These are phyloP conservation scores for Gymnorhina tibicen DNA, from an alignment of 2,113 vertebrate genomes.

Conservation along the genomic window DNA sequence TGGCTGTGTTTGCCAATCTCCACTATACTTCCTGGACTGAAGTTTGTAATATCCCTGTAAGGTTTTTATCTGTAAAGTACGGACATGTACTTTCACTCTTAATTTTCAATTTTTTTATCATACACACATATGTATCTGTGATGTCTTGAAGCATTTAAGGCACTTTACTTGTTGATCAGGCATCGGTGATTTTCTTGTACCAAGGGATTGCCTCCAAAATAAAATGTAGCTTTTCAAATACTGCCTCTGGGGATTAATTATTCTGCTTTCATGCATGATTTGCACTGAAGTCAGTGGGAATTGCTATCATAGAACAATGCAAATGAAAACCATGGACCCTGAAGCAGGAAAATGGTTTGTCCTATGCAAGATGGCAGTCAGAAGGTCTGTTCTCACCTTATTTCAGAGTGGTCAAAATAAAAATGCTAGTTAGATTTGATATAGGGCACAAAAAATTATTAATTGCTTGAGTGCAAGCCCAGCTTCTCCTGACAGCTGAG, in stretches of 20 bases:
- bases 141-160: background rate
- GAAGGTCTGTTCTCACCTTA: background rate
- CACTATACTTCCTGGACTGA: background rate
- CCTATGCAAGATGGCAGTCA: background rate
- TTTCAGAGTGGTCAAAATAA: background rate
- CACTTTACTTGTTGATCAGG: background rate
- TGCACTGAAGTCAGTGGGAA: background rate
- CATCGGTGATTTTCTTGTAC: background rate
- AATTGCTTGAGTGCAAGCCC: background rate
- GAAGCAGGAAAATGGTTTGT: background rate
- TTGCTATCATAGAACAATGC: background rate
- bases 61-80: background rate
- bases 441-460: background rate
- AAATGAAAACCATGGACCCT: background rate
- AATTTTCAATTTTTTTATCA: background rate
- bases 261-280: slow-evolving; percentile 1
- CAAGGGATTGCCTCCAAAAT: background rate
- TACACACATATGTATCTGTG: background rate
- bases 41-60: background rate
- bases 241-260: background rate
- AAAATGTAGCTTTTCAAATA: background rate
- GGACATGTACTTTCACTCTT: background rate
- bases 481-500: background rate
- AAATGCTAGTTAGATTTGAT: background rate
- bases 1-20: background rate